Conservation (phyloP, 2,797 vertebrate genomes). For the Pachyuromys duprasi region DNA sequence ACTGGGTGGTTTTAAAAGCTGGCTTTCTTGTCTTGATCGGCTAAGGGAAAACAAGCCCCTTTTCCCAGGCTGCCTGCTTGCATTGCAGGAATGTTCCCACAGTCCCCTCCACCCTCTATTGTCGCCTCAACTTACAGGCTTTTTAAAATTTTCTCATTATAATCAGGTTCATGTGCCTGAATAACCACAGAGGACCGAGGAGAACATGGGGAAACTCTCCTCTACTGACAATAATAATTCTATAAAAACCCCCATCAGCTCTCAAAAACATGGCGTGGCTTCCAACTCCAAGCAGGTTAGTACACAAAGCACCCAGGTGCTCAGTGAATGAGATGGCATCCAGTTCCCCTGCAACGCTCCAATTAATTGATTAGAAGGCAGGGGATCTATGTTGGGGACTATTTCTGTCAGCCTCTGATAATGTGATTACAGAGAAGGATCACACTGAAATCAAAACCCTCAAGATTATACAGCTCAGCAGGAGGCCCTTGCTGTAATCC, state of each 20-base stretch:
- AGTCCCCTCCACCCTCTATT: conserved; percentile 30
- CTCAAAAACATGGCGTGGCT: not conserved
- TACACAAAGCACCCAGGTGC: not conserved
- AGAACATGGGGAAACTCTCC: not conserved
- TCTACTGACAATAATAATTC: not conserved
- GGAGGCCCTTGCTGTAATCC: conserved; percentile 12
- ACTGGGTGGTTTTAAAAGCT: conserved; percentile 21
- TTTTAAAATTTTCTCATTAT: conserved; percentile 19
- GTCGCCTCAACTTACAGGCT: not conserved
- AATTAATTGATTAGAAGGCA: conserved; percentile 41
- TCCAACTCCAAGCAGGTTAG: not conserved
- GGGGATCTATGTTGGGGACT: not conserved
- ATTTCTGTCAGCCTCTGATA: conserved; percentile 52
- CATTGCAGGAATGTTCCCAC: conserved; percentile 82
- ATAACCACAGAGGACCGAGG: conserved; percentile 16
- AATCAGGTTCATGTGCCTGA: conserved; percentile 66
- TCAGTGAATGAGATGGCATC: not conserved
- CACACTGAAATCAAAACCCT: conserved; percentile 67
- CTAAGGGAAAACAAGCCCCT: conserved; percentile 73
- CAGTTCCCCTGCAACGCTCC: not conserved
- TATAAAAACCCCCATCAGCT: not conserved
- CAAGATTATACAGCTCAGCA: conserved; percentile 55
- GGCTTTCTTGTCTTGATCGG: not conserved
- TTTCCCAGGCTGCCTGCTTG: conserved; percentile 4
- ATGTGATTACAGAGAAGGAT: conserved; percentile 57